Evolutionary conservation across 2,888 invertebrate species (phyloP).

Genomic region (Nebria brevicollis): DNA sequence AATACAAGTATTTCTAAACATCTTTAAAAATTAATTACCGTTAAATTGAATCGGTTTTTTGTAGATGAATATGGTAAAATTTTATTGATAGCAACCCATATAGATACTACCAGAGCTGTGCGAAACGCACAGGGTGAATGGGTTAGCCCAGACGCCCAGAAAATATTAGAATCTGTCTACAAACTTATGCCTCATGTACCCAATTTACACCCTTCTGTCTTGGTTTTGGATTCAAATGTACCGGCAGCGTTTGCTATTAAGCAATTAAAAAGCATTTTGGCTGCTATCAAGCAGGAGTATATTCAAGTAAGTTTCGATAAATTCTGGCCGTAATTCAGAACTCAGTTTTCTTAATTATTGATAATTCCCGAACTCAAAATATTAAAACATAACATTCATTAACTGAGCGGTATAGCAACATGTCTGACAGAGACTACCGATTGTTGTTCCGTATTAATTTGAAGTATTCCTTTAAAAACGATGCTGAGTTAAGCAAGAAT

Average conservation of each 20-base stretch:
- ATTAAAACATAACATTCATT: not conserved
- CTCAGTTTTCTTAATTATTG: not conserved
- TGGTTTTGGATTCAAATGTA: conserved; percentile 72
- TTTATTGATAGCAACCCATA: conserved; percentile 73
- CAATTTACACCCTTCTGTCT: conserved; percentile 67
- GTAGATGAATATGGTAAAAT: conserved; percentile 71
- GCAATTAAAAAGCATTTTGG: conserved; percentile 68
- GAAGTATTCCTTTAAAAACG: not conserved
- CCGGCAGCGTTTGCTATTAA: conserved; percentile 72
- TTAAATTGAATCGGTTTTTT: conserved; percentile 44
- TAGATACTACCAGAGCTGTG: conserved; percentile 66
- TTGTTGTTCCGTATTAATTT: no score
- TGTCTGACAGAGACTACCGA: not conserved
- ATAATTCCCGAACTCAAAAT: no score
- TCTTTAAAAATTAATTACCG: not conserved
- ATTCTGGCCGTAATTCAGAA: not conserved
- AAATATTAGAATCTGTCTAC: conserved; percentile 62
- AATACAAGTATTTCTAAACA: conserved; percentile 61
- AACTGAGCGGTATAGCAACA: not conserved
- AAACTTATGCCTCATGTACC: conserved; percentile 67
- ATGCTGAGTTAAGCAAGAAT: not conserved
- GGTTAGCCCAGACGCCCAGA: conserved; percentile 67
- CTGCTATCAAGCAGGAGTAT: conserved; percentile 65
- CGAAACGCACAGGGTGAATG: conserved; percentile 69
- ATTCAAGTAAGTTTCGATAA: conserved; percentile 62